These are phyloP conservation scores for Salarias fasciatus DNA, from an alignment of 2,797 vertebrate genomes.

Conservation along the genomic window DNA sequence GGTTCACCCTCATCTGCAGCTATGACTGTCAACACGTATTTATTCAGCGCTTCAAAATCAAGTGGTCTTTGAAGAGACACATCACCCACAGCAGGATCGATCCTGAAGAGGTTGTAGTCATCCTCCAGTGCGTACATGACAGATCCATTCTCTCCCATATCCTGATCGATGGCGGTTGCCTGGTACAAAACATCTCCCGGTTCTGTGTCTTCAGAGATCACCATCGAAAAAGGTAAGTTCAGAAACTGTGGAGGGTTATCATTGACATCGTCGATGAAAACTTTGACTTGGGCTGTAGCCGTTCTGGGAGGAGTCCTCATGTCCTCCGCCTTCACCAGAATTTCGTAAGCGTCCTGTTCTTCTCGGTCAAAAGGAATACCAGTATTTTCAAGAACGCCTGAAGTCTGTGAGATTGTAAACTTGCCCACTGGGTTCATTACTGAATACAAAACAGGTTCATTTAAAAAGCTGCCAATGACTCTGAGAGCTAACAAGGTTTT, in stretches of 20 bases:
- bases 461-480: conserved; percentile 84
- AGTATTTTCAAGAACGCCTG: conserved; percentile 90
- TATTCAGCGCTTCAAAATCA: conserved; percentile 92
- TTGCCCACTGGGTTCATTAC: conserved; percentile 87
- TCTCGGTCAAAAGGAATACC: conserved; percentile 91
- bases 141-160: conserved; percentile 88
- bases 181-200: conserved; percentile 95
- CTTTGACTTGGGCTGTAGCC: conserved; percentile 86
- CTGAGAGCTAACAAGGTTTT: conserved; percentile 85
- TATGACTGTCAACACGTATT: conserved; percentile 88
- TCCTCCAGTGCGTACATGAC: conserved; percentile 89
- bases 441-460: conserved; percentile 89
- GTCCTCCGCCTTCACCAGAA: conserved; percentile 91
- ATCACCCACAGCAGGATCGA: conserved; percentile 92
- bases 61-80: conserved; percentile 92
- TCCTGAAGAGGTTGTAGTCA: conserved; percentile 90
- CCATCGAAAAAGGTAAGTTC: conserved; percentile 89
- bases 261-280: conserved; percentile 92
- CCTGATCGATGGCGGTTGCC: conserved; percentile 89
- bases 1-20: conserved; percentile 89
- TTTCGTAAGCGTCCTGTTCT: conserved; percentile 81
- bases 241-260: conserved; percentile 92
- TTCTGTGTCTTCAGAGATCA: conserved; percentile 89
- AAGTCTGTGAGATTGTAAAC: conserved; percentile 86
- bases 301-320: conserved; percentile 84